Evolutionary conservation across 2,888 invertebrate genomes (phyloP).

Genomic region (Drosophila subquinaria): DNA sequence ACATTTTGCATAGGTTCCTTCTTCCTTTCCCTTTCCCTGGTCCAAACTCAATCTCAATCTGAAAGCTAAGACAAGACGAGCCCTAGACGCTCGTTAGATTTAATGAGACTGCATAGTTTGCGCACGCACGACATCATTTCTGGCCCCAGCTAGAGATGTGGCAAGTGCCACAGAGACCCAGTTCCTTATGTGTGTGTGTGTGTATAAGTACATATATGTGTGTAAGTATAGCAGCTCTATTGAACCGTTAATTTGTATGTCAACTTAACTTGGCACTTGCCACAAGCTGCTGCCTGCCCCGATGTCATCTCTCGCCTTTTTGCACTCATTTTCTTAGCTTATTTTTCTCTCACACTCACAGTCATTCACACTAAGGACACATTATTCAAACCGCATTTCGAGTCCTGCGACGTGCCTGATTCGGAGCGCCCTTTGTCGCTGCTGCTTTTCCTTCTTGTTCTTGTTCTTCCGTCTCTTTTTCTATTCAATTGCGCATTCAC

Average conservation of each 20-base stretch:
- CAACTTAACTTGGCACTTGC: slow-evolving; percentile 68
- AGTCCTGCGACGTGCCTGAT: slow-evolving; percentile 61
- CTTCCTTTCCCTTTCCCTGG: neutral
- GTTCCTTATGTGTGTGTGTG: slow-evolving; percentile 32
- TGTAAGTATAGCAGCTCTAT: slow-evolving; percentile 59
- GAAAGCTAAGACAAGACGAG: slow-evolving; percentile 18
- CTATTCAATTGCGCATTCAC: slow-evolving; percentile 62
- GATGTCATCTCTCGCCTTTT: slow-evolving; percentile 13
- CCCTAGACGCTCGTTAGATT: slow-evolving; percentile 71
- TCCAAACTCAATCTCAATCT: neutral
- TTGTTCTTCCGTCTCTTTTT: slow-evolving; percentile 3
- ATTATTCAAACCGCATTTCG: slow-evolving; percentile 54
- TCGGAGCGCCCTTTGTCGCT: slow-evolving; percentile 33
- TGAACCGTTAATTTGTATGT: slow-evolving; percentile 77
- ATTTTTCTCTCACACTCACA: slow-evolving; percentile 14
- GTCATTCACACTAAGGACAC: slow-evolving; percentile 31
- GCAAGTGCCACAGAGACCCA: slow-evolving; percentile 69
- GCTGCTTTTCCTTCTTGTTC: neutral
- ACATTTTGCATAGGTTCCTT: slow-evolving; percentile 44
- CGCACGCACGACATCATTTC: slow-evolving; percentile 78
- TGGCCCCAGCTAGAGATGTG: slow-evolving; percentile 25
- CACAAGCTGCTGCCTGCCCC: slow-evolving; percentile 39
- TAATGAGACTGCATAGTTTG: slow-evolving; percentile 78
- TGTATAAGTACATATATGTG: neutral
- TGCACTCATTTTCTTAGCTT: slow-evolving; percentile 19